phyloP scores from a whole-genome alignment of 1,140 invertebrate species.

The Formica exsecta region DNA sequence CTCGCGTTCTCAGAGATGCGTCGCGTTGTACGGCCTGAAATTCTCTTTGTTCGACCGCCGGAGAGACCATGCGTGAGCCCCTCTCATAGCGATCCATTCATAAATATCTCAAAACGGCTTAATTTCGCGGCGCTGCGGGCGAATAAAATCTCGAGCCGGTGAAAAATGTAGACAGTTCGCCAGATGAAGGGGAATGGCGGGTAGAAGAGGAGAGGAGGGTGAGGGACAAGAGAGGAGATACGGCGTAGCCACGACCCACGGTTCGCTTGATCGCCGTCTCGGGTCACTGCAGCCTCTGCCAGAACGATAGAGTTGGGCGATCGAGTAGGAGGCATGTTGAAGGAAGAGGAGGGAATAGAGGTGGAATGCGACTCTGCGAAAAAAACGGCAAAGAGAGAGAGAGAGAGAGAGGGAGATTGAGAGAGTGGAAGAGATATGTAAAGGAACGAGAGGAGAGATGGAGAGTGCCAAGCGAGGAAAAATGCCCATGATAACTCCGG shows the following conservation, averaged over 20 bases:
- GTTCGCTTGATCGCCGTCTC: constrained; percentile 80
- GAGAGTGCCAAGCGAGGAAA: constrained; percentile 71
- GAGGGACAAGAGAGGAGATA: constrained; percentile 78
- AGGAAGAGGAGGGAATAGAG: constrained; percentile 18
- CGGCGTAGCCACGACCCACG: constrained; percentile 82
- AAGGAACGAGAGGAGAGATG: constrained; percentile 31
- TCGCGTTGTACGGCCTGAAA: constrained; percentile 66
- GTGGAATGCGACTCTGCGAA: constrained; percentile 48
- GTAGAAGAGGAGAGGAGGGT: constrained; percentile 15
- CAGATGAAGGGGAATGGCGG: constrained; percentile 55
- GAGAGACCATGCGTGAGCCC: constrained; percentile 66
- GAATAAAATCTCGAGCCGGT: constrained; percentile 85
- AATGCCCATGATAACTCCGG: constrained; percentile 81
- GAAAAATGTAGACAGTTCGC: constrained; percentile 84
- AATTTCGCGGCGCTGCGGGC: constrained; percentile 85
- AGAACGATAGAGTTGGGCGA: constrained; percentile 64
- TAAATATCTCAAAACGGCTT: constrained; percentile 87
- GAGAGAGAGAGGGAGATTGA: constrained; percentile 46
- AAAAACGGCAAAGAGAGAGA: constrained; percentile 35
- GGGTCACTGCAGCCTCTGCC: constrained; percentile 79
- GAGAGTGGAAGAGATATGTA: constrained; percentile 30
- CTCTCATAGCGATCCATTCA: constrained; percentile 82
- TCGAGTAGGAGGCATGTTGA: constrained; percentile 34
- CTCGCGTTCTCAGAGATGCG: constrained; percentile 56
- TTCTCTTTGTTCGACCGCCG: constrained; percentile 82